phyloP scores from a whole-genome alignment of 2,888 invertebrate species.

The Pediacus dermestoides region DNA sequence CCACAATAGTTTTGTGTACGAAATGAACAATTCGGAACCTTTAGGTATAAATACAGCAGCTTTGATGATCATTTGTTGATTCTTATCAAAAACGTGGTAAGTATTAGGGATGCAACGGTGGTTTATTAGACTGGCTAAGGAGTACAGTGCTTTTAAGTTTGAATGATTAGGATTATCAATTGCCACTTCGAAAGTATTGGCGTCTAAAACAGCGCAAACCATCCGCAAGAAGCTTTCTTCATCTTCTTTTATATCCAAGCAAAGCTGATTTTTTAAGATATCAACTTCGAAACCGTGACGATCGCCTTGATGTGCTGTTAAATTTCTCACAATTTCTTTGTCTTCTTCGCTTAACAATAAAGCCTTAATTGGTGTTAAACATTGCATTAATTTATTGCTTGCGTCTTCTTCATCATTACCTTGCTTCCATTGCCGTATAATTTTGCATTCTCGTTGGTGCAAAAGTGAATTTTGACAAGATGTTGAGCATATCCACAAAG shows the following conservation, averaged over 20 bases:
- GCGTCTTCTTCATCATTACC: conserved; percentile 31
- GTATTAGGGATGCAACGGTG: conserved; percentile 69
- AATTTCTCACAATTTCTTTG: conserved; percentile 51
- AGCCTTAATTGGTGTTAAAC: conserved; percentile 50
- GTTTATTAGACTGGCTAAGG: conserved; percentile 65
- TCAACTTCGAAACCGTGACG: conserved; percentile 59
- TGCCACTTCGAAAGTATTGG: conserved; percentile 66
- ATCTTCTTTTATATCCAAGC: conserved; percentile 53
- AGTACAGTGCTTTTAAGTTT: conserved; percentile 61
- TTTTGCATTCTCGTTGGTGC: conserved; percentile 64
- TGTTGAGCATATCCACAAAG: conserved; percentile 65
- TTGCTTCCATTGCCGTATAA: conserved; percentile 58
- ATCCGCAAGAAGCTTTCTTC: conserved; percentile 58
- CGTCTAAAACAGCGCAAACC: conserved; percentile 61
- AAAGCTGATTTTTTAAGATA: conserved; percentile 51
- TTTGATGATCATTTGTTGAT: conserved; percentile 58
- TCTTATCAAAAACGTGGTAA: conserved; percentile 57
- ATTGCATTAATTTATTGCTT: conserved; percentile 41
- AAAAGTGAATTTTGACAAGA: conserved; percentile 57
- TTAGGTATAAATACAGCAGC: conserved; percentile 58
- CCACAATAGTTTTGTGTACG: conserved; percentile 66
- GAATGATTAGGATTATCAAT: conserved; percentile 46
- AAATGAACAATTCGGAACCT: conserved; percentile 62
- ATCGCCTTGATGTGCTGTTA: conserved; percentile 56
- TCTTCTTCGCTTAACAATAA: conserved; percentile 50